Conservation (phyloP, 2,888 invertebrate species). For the Leptinotarsa haldemani region DNA sequence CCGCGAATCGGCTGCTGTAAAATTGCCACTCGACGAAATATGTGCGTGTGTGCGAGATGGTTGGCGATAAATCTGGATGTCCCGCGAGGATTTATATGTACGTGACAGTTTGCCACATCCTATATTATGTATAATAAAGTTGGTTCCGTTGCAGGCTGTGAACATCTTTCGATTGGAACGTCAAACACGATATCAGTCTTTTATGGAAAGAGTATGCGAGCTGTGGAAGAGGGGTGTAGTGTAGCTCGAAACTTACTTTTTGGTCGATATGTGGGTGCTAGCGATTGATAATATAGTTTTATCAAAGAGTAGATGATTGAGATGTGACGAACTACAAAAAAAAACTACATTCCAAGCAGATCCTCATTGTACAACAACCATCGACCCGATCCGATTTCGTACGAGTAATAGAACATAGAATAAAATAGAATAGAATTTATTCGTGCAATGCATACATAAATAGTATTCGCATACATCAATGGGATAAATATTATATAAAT, state of each 20-base stretch:
- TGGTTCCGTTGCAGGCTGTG: not conserved
- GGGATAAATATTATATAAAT: no score
- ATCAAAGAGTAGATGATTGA: no score
- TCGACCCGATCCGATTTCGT: no score
- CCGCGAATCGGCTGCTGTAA: slow-evolving; percentile 5
- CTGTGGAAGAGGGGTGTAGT: not conserved
- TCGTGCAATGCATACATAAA: no score
- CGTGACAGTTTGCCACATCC: slow-evolving; percentile 26
- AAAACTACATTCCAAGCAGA: no score
- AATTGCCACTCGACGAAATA: slow-evolving; percentile 15
- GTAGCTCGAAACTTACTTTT: not conserved
- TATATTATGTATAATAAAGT: slow-evolving; percentile 27
- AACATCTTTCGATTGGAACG: slow-evolving; percentile 18
- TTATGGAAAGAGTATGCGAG: not conserved
- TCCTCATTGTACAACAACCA: no score
- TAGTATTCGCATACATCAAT: no score
- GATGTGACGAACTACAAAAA: no score
- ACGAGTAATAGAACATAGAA: no score
- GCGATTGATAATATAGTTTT: no score
- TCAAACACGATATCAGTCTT: slow-evolving; percentile 19
- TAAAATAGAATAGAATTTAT: no score
- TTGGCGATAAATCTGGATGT: slow-evolving; percentile 26
- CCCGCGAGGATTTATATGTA: slow-evolving; percentile 20
- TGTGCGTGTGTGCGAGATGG: slow-evolving; percentile 16
- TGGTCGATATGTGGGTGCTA: not conserved